Evolutionary conservation across 2,888 invertebrate genomes (phyloP).

Genomic region (Artemia sp.): DNA sequence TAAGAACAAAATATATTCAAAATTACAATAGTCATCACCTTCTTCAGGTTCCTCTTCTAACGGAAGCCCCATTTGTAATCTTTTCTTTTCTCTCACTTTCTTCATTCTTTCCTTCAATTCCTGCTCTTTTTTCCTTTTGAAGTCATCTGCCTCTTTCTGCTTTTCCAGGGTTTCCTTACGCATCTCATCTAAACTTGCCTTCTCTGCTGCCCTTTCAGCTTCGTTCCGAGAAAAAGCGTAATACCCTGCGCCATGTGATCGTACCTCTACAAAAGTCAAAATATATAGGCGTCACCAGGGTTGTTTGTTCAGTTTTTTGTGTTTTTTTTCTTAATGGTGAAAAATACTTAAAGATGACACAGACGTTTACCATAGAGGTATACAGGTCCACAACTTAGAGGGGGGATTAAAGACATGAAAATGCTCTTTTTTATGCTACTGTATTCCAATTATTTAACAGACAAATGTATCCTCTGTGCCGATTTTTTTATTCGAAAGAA

Average conservation of each 20-base stretch:
- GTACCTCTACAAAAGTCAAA: slow-evolving; percentile 48
- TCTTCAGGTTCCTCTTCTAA: slow-evolving; percentile 19
- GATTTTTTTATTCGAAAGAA: no score
- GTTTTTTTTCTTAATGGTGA: no score
- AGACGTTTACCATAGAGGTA: no score
- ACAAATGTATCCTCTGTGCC: no score
- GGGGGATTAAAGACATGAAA: no score
- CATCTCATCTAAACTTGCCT: slow-evolving; percentile 52
- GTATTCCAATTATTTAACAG: no score
- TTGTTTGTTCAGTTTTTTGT: no score
- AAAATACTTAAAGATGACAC: no score
- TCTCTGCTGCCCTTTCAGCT: slow-evolving; percentile 55
- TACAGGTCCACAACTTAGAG: no score
- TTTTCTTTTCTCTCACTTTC: slow-evolving; percentile 31
- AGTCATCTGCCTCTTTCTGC: slow-evolving; percentile 44
- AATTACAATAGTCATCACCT: neutral
- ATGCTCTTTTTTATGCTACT: no score
- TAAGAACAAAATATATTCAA: neutral
- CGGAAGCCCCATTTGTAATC: slow-evolving; percentile 29
- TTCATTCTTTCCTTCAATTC: slow-evolving; percentile 33
- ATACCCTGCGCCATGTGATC: slow-evolving; percentile 80
- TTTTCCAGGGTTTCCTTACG: slow-evolving; percentile 51
- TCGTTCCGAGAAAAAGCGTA: slow-evolving; percentile 78
- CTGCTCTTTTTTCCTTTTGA: slow-evolving; percentile 31
- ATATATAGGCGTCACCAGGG: slow-evolving; percentile 1